Evolutionary conservation across 2,113 vertebrate genomes (phyloP).

Genomic region (Menura novaehollandiae): DNA sequence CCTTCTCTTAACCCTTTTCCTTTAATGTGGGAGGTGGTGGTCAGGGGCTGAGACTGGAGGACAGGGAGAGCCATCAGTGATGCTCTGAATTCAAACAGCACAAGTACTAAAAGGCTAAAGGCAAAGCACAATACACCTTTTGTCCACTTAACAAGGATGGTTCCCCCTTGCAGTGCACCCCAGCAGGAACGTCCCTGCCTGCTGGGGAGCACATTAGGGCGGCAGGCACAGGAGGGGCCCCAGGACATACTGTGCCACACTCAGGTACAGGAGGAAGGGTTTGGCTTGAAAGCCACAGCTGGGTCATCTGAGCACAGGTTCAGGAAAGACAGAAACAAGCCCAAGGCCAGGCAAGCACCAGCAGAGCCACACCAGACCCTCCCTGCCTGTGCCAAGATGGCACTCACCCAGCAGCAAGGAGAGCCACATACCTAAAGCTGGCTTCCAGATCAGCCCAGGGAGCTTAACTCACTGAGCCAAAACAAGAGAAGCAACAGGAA

Average conservation of each 20-base stretch:
- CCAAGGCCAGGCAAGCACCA: background rate
- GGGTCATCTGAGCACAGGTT: background rate
- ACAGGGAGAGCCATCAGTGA: fast-evolving
- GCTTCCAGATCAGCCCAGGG: background rate
- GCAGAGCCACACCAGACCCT: background rate
- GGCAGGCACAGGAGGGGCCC: background rate
- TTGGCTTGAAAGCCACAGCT: background rate
- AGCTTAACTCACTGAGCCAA: background rate
- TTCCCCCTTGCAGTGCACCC: background rate
- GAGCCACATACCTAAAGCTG: background rate
- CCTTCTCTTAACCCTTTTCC: background rate
- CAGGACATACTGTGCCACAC: background rate
- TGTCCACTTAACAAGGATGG: background rate
- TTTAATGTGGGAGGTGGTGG: background rate
- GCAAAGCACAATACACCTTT: background rate
- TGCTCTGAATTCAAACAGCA: background rate
- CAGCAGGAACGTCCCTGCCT: background rate
- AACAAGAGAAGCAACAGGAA: background rate
- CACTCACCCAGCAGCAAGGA: background rate
- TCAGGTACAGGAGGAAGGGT: background rate
- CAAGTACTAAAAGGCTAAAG: background rate
- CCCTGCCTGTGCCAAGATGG: fast-evolving
- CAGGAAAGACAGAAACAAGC: background rate
- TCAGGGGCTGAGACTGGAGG: fast-evolving
- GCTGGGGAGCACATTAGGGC: background rate